A percentile compares a stretch with the other conserved stretches of the same genome.
phyloP scores from a whole-genome alignment of 1,140 invertebrate species.

The Zaprionus capensis region DNA sequence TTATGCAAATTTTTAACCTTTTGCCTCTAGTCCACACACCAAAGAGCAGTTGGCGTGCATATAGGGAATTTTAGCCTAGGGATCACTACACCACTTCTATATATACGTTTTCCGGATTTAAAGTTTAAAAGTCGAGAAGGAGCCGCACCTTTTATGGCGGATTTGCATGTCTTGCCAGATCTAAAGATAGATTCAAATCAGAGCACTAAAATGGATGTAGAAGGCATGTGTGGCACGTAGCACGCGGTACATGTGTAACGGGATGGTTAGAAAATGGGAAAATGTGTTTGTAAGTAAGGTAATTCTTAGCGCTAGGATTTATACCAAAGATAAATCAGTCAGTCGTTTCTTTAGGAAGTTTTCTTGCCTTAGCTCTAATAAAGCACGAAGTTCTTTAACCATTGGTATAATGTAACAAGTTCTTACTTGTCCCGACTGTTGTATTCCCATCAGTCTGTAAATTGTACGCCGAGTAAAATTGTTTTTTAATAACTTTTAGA shows the following conservation, averaged over 20 bases:
- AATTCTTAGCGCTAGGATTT: not conserved
- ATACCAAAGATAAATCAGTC: not conserved
- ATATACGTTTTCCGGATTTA: slow-evolving; percentile 64
- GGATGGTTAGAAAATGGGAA: not conserved
- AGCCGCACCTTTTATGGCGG: slow-evolving; percentile 51
- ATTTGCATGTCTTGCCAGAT: slow-evolving; percentile 61
- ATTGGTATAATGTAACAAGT: no score
- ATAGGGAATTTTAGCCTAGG: slow-evolving; percentile 52
- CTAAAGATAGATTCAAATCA: slow-evolving; percentile 74
- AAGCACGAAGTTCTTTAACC: not conserved
- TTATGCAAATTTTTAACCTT: slow-evolving; percentile 80
- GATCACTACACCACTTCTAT: slow-evolving; percentile 8
- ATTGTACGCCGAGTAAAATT: no score
- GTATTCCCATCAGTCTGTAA: no score
- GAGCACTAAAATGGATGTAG: slow-evolving; percentile 7
- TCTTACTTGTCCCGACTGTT: no score
- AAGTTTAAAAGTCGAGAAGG: slow-evolving; percentile 76
- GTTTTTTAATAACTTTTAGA: no score
- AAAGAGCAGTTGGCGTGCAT: slow-evolving; percentile 62
- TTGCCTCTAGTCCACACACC: slow-evolving; percentile 41
- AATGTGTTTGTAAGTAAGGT: not conserved
- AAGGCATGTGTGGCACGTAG: not conserved
- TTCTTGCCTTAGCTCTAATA: not conserved
- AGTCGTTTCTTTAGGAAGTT: not conserved
- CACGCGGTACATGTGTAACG: not conserved